Evolutionary conservation across 2,888 invertebrate genomes (phyloP), one percentile per base, ranked within the genome.

Genomic region (Archaeoteleia sp.): DNA sequence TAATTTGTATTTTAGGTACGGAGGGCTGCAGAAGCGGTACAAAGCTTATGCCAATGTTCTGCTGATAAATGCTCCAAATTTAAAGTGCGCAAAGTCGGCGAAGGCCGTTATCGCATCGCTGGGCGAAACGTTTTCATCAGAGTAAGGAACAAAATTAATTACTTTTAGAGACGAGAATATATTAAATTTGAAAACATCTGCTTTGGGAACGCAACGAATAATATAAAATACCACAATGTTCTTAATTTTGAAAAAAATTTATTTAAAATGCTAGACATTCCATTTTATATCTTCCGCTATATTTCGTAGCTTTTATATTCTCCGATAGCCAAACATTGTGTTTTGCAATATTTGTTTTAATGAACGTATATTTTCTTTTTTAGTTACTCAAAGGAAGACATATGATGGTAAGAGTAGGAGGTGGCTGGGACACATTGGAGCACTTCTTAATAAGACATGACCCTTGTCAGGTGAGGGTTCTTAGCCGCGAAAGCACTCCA

Each of bases 381-480:
- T 88, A 95, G 95, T 86, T 95, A 81, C 88, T 95, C 82, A 95
- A 95, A 85, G 95, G 94, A 45, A 91, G 93, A n/a, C 96, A 96
- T 88, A 95, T 95, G 90, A 96, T 96, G 96, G 96, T 96, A 57
- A 90, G 96, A 78, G 95, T 96, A 45, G 96, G 96, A 63, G 96
- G 96, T 72, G 95, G 95, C 70, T 96, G 96, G 96, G 95, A 95
- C 87, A 95, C 96, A 10, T 87, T 96, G 84, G 95, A 96, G 86
- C 95, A 96, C 87, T 96, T 95, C 88, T 89, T 96, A 82, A 90
- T 92, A 76, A 91, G 95, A 69, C 95, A 95, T 87, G 94, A 94
- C 86, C 95, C 95, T 34, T 93, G 94, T 86, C 92, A 94, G 90
- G 92, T 91, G 77, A 85, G 86, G 81, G 79, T 82, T 70, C 81